phyloP scores from a whole-genome alignment of 2,888 invertebrate species.

The Polydrusus pterygomalis region DNA sequence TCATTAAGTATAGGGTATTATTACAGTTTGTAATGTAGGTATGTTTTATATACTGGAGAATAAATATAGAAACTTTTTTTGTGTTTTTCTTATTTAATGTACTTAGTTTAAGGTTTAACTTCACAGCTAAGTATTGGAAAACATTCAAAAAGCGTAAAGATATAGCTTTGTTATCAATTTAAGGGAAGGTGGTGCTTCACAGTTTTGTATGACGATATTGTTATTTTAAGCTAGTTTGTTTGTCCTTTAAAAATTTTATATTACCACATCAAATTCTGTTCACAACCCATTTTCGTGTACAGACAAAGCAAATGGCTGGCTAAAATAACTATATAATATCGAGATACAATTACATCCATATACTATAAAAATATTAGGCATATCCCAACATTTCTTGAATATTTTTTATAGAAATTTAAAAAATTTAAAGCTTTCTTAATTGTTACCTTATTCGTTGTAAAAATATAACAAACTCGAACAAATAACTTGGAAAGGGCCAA shows the following conservation, averaged over 20 bases:
- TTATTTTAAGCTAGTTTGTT: not conserved
- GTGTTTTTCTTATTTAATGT: conserved; percentile 22
- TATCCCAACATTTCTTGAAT: conserved; percentile 25
- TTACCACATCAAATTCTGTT: not conserved
- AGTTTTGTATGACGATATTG: not conserved
- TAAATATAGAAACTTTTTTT: conserved; percentile 27
- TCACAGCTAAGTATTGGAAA: conserved; percentile 24
- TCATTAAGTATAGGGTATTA: conserved; percentile 34
- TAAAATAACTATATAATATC: not conserved
- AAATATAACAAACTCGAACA: conserved; percentile 40
- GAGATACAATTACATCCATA: not conserved
- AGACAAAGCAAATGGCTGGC: not conserved
- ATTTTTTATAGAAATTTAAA: conserved; percentile 22
- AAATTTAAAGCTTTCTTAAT: conserved; percentile 51
- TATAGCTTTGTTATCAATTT: not conserved
- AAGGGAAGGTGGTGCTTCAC: no score
- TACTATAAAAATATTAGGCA: not conserved
- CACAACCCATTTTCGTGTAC: not conserved
- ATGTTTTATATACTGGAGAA: conserved; percentile 15
- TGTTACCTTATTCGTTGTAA: conserved; percentile 52
- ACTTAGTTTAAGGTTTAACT: conserved; percentile 15
- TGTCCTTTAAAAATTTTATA: not conserved
- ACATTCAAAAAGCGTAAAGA: conserved; percentile 13
- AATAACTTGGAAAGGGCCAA: conserved; percentile 34
- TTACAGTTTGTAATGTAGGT: conserved; percentile 32